A percentile compares a stretch with the other conserved stretches of the same genome.
These are phyloP conservation scores for Thaumetopoea pityocampa DNA, from an alignment of 1,140 invertebrate species.

Conservation along the genomic window DNA sequence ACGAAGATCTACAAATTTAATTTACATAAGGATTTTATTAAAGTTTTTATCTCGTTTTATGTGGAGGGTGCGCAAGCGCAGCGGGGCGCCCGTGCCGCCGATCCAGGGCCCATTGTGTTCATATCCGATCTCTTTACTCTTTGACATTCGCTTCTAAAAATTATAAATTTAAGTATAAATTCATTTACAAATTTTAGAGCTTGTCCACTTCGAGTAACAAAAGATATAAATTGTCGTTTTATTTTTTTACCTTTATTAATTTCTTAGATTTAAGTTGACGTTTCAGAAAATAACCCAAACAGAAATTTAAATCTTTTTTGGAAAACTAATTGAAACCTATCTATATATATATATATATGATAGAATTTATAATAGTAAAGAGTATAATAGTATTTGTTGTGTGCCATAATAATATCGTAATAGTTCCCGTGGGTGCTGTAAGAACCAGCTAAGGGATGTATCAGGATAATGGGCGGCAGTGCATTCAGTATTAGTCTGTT, in stretches of 20 bases:
- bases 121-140: conserved; percentile 45
- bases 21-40: conserved; percentile 67
- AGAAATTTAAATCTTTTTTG: too few relatives aligned
- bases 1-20: conserved; percentile 59
- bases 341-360: too few relatives aligned
- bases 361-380: too few relatives aligned
- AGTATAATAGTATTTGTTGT: too few relatives aligned
- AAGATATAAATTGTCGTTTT: conserved; percentile 4
- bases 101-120: conserved; percentile 52
- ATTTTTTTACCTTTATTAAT: conserved; percentile 15
- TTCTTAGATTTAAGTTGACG: too few relatives aligned
- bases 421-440: too few relatives aligned
- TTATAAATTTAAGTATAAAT: conserved; percentile 55
- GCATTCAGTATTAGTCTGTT: too few relatives aligned
- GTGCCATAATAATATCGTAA: too few relatives aligned
- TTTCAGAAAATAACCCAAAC: too few relatives aligned
- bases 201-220: conserved; percentile 12
- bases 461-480: too few relatives aligned
- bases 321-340: too few relatives aligned
- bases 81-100: conserved; percentile 42
- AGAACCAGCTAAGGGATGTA: too few relatives aligned
- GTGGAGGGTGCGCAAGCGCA: conserved; percentile 41
- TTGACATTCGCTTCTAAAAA: conserved; percentile 58
- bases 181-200: conserved; percentile 42
- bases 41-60: conserved; percentile 53